Evolutionary conservation across 2,888 invertebrate genomes (phyloP).

Genomic region (Drosophila koepferae): DNA sequence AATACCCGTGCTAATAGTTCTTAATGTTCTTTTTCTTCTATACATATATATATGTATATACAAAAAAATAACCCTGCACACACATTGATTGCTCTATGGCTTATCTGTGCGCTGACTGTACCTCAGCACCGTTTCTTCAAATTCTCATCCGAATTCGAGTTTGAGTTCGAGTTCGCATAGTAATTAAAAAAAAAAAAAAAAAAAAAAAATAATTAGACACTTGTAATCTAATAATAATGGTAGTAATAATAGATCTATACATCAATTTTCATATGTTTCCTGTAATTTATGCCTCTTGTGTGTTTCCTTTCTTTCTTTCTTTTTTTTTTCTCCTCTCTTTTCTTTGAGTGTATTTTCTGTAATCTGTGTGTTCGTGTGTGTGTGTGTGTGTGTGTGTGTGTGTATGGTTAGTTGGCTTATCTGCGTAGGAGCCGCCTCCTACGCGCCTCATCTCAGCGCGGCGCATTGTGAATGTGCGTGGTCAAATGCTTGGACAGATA

Average conservation of each 20-base stretch:
- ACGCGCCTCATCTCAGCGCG: slow-evolving; percentile 86
- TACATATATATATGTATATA: neutral
- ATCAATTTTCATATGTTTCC: slow-evolving; percentile 62
- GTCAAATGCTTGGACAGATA: slow-evolving; percentile 96
- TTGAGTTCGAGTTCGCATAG: slow-evolving; percentile 12
- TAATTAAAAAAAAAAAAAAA: slow-evolving; percentile 14
- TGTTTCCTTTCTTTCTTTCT: slow-evolving; percentile 10
- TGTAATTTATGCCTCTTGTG: slow-evolving; percentile 68
- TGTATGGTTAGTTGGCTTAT: slow-evolving; percentile 70
- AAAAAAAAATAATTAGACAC: slow-evolving; percentile 26
- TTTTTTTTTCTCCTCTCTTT: neutral
- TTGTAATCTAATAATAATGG: slow-evolving; percentile 47
- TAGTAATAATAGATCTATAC: slow-evolving; percentile 60
- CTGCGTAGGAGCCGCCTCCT: slow-evolving; percentile 86
- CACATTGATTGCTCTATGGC: slow-evolving; percentile 47
- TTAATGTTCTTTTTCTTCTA: slow-evolving; percentile 41
- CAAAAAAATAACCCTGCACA: slow-evolving; percentile 41
- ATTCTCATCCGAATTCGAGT: slow-evolving; percentile 45
- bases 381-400: slow-evolving; percentile 19
- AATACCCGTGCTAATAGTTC: slow-evolving; percentile 78
- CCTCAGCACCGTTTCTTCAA: slow-evolving; percentile 32
- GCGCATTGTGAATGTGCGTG: slow-evolving; percentile 94
- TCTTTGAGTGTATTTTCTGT: slow-evolving; percentile 14
- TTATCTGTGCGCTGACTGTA: slow-evolving; percentile 30
- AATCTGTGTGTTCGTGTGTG: too few relatives aligned